Percentiles rank a stretch among this genome's conserved stretches.
Conservation (phyloP, 2,888 invertebrate species). For the Linyphia triangularis region DNA sequence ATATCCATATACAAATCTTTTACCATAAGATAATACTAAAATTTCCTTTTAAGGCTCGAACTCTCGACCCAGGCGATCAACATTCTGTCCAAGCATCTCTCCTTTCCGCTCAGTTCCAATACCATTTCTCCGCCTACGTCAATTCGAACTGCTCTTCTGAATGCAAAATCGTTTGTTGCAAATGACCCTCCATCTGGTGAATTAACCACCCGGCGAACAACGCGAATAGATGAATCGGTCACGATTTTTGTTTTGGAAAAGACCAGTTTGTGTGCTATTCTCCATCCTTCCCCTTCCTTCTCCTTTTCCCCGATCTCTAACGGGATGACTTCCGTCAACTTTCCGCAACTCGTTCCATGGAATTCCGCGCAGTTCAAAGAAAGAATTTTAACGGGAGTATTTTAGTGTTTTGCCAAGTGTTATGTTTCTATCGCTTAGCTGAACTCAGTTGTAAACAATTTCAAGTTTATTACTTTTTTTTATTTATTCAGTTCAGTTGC, state of each 20-base stretch:
- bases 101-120: neutral
- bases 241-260: constrained; percentile 53
- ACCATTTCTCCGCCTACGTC: constrained; percentile 5
- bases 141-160: neutral
- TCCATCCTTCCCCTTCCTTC: neutral
- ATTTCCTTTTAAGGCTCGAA: neutral
- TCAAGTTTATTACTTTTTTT: too few species aligned
- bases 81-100: neutral
- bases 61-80: neutral
- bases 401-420: neutral
- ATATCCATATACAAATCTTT: too few species aligned
- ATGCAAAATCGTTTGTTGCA: constrained; percentile 4
- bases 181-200: constrained; percentile 44
- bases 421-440: too few species aligned
- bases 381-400: neutral
- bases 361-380: neutral
- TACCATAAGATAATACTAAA: too few species aligned
- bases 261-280: constrained; percentile 24
- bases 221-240: constrained; percentile 64
- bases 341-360: constrained; percentile 15
- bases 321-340: constrained; percentile 67
- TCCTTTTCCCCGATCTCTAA: constrained; percentile 7
- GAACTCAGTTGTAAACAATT: too few species aligned
- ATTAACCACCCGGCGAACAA: constrained; percentile 12
- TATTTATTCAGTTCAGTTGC: too few species aligned